phyloP scores from a whole-genome alignment of 2,113 vertebrate species.

The Aepyceros melampus region DNA sequence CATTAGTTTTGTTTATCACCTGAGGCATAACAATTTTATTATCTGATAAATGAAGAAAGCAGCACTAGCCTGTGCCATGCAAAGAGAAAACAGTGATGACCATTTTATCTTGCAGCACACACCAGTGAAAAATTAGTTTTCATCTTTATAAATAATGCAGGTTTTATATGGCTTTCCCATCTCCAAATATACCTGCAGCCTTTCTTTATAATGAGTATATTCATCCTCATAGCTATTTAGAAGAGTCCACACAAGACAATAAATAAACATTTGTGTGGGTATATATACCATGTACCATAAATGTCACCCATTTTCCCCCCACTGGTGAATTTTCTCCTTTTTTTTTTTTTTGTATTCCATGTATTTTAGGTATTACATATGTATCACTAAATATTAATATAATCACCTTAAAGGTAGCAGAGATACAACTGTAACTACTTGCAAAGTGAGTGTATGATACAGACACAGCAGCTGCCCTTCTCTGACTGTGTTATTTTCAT shows the following conservation, averaged over 20 bases:
- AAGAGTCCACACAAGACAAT: not conserved
- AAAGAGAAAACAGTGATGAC: not conserved
- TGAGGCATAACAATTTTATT: conserved; percentile 37
- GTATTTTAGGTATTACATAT: not conserved
- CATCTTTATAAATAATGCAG: not conserved
- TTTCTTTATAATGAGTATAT: not conserved
- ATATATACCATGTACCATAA: not conserved
- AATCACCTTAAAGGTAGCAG: not conserved
- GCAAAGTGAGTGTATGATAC: not conserved
- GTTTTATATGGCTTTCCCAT: not conserved
- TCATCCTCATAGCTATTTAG: conserved; percentile 5
- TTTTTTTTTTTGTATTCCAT: not conserved
- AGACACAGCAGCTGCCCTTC: not conserved
- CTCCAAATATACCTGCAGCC: not conserved
- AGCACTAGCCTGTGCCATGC: not conserved
- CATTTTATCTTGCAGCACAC: not conserved
- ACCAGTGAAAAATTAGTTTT: not conserved
- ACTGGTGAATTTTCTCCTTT: not conserved
- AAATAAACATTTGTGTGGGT: not conserved
- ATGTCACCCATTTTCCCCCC: not conserved
- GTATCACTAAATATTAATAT: conserved; percentile 20
- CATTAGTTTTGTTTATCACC: conserved; percentile 59
- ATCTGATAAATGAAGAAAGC: conserved; percentile 31
- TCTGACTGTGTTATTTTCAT: conserved; percentile 3
- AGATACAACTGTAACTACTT: not conserved